Conservation (phyloP, 2,113 vertebrate species). For the Sinosuthora webbiana region DNA sequence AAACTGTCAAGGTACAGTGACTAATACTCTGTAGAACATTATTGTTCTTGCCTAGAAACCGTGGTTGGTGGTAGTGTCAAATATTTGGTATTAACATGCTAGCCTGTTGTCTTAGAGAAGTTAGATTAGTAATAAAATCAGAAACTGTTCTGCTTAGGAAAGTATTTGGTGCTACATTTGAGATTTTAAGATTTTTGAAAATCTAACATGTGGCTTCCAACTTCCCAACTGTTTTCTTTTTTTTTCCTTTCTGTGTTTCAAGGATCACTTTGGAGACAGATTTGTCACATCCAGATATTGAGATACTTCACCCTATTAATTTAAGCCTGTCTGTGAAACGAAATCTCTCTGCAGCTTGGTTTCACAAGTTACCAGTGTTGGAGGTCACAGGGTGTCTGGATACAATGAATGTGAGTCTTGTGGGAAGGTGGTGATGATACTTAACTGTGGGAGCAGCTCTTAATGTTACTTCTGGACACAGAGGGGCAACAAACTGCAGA, state of each 20-base stretch:
- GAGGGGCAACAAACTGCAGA: not conserved
- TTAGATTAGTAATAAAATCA: not conserved
- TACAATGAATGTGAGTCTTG: constrained; percentile 82
- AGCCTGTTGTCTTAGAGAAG: not conserved
- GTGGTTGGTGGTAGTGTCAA: not conserved
- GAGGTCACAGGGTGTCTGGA: constrained; percentile 85
- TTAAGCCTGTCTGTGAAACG: constrained; percentile 84
- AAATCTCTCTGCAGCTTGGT: constrained; percentile 90
- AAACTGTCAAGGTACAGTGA: constrained; percentile 85
- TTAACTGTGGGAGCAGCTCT: not conserved
- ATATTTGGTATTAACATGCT: not conserved
- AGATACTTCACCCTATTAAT: constrained; percentile 91
- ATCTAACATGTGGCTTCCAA: not conserved
- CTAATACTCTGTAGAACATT: not conserved
- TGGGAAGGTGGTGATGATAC: not conserved
- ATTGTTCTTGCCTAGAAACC: not conserved
- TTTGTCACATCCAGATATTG: constrained; percentile 72
- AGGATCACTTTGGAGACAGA: constrained; percentile 76
- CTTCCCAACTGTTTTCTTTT: not conserved
- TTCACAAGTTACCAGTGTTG: constrained; percentile 81
- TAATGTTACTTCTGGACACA: not conserved
- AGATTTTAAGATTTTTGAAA: not conserved
- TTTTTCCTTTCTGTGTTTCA: not conserved
- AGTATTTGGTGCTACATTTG: rapidly evolving
- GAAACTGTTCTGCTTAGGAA: not conserved